phyloP scores from a whole-genome alignment of 2,113 vertebrate species.

The Dendrocopos noguchii region DNA sequence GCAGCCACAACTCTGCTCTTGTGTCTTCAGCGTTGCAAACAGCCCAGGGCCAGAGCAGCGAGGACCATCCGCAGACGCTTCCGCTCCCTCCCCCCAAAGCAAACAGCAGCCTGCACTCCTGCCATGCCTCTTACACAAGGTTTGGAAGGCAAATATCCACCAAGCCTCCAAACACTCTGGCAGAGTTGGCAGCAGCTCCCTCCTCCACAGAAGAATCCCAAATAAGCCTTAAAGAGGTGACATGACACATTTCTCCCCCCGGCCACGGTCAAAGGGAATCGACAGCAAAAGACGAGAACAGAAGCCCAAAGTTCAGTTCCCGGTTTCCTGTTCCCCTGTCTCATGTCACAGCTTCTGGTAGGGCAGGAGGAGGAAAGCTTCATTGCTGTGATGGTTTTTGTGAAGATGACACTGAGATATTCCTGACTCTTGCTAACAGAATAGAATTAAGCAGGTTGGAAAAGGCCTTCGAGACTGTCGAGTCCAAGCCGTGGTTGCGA shows the following conservation, averaged over 20 bases:
- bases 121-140: background rate
- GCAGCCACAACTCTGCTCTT: background rate
- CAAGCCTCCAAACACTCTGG: background rate
- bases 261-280: constrained; percentile 33
- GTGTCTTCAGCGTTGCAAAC: background rate
- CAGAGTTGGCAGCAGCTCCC: constrained; percentile 39
- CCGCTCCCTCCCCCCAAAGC: background rate
- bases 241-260: background rate
- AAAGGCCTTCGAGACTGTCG: too few species aligned
- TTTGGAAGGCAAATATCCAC: constrained; percentile 26
- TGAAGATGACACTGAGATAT: background rate
- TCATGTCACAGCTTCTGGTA: constrained; percentile 20
- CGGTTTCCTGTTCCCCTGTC: constrained; percentile 27
- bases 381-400: background rate
- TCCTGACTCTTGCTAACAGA: background rate
- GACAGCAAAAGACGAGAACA: constrained; percentile 28
- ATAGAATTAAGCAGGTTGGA: too few species aligned
- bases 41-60: background rate
- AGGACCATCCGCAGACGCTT: background rate
- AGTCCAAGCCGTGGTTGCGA: too few species aligned
- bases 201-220: constrained; percentile 8
- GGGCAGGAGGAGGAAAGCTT: background rate
- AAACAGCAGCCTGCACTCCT: constrained; percentile 12
- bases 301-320: constrained; percentile 26
- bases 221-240: background rate